A percentile compares a stretch with the other conserved stretches of the same genome.
Evolutionary conservation across 1,140 invertebrate genomes (phyloP).

Genomic region (Euura saliciscinereae): DNA sequence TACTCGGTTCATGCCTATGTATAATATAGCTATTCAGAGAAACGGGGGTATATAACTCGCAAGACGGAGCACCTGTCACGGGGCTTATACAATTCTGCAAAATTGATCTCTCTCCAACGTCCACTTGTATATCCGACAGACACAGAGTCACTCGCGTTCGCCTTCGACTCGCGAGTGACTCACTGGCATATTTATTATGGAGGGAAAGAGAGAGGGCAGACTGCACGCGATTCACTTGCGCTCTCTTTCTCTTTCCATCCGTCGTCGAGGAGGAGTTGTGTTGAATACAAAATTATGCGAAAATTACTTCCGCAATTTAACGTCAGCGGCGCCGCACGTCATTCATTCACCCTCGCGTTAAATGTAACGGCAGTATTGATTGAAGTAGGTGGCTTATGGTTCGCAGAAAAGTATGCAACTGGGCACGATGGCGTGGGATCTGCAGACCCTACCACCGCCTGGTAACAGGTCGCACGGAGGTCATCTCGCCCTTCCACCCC

Average conservation of each 20-base stretch:
- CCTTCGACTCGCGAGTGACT: no score
- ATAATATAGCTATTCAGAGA: no score
- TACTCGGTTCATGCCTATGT: neutral
- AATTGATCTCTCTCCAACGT: neutral
- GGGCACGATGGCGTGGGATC: constrained; percentile 53
- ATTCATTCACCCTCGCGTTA: neutral
- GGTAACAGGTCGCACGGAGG: constrained; percentile 43
- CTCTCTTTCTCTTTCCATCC: no score
- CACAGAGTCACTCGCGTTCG: no score
- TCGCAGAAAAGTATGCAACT: constrained; percentile 56
- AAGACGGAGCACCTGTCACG: neutral
- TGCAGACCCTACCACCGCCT: constrained; percentile 49
- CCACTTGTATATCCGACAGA: neutral
- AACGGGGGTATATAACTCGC: neutral
- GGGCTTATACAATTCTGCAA: neutral
- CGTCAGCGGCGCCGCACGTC: neutral
- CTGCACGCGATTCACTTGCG: no score
- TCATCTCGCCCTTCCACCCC: constrained; percentile 34
- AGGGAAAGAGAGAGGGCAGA: no score
- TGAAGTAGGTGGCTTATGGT: constrained; percentile 57
- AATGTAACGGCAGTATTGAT: constrained; percentile 49
- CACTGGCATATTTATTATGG: no score
- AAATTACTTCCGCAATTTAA: no score
- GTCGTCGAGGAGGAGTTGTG: no score
- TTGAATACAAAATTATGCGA: no score